Conservation (phyloP, 2,888 invertebrate genomes). For the Erebia aethiops region DNA sequence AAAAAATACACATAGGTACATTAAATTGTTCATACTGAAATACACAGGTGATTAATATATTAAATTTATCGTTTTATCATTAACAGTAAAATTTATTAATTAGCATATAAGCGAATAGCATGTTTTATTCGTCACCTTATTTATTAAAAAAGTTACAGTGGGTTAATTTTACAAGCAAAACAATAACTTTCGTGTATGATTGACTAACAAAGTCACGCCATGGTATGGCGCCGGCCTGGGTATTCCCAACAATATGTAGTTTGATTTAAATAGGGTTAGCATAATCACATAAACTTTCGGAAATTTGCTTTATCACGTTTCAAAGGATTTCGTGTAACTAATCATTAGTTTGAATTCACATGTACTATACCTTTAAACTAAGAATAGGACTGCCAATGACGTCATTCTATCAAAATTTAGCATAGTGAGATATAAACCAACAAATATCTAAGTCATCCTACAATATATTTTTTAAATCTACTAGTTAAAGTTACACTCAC, state of each 20-base stretch:
- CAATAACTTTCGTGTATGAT: slow-evolving; percentile 60
- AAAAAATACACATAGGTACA: not conserved
- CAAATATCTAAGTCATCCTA: too few species aligned
- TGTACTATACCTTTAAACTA: too few species aligned
- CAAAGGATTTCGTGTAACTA: not conserved
- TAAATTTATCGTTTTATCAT: slow-evolving; percentile 1
- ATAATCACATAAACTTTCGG: slow-evolving; percentile 16
- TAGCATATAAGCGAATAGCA: slow-evolving; percentile 26
- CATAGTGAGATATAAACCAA: too few species aligned
- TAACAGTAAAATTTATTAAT: slow-evolving; percentile 13
- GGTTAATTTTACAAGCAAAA: slow-evolving; percentile 61
- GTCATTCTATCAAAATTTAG: too few species aligned
- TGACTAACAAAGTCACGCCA: slow-evolving; percentile 66
- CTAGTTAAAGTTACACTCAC: too few species aligned
- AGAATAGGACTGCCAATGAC: too few species aligned
- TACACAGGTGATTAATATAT: not conserved
- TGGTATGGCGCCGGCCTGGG: slow-evolving; percentile 48
- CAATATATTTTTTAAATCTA: too few species aligned
- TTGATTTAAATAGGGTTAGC: slow-evolving; percentile 20
- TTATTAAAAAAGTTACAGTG: slow-evolving; percentile 33
- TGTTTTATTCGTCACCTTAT: slow-evolving; percentile 37
- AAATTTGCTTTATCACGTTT: slow-evolving; percentile 5
- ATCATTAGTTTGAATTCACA: not conserved
- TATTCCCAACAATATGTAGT: slow-evolving; percentile 42
- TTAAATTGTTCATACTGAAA: not conserved